phyloP scores from a whole-genome alignment of 37 sponge, comb jelly and placozoan species.

The Spongia lamella region DNA sequence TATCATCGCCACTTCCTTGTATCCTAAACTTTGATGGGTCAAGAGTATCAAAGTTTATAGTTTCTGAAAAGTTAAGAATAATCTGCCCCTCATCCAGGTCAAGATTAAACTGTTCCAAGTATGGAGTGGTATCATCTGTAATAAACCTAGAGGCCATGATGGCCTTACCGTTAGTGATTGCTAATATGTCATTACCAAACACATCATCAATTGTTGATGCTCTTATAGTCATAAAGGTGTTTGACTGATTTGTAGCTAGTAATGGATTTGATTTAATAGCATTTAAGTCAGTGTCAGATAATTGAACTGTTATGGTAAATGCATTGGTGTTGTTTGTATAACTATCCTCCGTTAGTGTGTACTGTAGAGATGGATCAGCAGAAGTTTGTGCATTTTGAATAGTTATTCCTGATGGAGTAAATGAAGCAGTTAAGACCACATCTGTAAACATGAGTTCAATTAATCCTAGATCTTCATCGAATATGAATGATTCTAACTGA shows the following conservation, averaged over 20 bases:
- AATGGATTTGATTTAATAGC: constrained; percentile 43
- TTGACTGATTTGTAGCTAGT: constrained; percentile 45
- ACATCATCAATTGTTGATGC: constrained; percentile 76
- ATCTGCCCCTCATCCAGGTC: constrained; percentile 58
- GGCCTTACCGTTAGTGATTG: constrained; percentile 79
- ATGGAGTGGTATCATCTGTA: constrained; percentile 58
- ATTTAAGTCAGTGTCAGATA: constrained; percentile 69
- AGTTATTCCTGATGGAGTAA: constrained; percentile 54
- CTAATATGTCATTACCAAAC: constrained; percentile 64
- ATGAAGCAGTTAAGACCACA: constrained; percentile 46
- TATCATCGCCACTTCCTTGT: constrained; percentile 31
- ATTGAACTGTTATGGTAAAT: constrained; percentile 37
- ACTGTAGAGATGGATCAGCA: constrained; percentile 2
- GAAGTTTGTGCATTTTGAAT: constrained; percentile 39
- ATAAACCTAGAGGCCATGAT: constrained; percentile 27
- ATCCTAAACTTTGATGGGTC: constrained; percentile 20
- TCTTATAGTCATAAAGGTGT: constrained; percentile 64
- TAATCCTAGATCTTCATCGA: constrained; percentile 68
- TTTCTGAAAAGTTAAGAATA: constrained; percentile 68
- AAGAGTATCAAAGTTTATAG: constrained; percentile 46
- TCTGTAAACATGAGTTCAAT: constrained; percentile 76
- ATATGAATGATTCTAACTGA: constrained; percentile 29
- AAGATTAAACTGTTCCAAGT: constrained; percentile 59
- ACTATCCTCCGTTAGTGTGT: constrained; percentile 30
- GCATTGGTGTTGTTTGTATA: constrained; percentile 37